Evolutionary conservation across 2,888 invertebrate species (phyloP).

Genomic region (Priocnemis perturbator): DNA sequence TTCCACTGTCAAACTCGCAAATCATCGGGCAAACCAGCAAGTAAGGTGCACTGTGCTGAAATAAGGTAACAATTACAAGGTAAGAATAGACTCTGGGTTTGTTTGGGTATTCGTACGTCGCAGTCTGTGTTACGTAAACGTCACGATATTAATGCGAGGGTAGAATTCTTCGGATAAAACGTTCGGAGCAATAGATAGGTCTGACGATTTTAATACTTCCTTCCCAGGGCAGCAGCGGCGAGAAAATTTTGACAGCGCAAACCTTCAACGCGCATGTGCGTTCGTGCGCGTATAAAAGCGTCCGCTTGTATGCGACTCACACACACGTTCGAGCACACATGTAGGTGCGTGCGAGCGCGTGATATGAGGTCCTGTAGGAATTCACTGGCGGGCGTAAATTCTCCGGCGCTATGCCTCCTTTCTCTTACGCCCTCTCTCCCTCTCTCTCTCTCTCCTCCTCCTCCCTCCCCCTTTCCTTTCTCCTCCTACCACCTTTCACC

Average conservation of each 20-base stretch:
- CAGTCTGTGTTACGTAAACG: too few relatives aligned
- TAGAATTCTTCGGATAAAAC: too few relatives aligned
- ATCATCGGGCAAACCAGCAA: not conserved
- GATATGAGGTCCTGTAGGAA: constrained; percentile 71
- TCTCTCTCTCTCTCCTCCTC: constrained; percentile 13
- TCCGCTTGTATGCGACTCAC: constrained; percentile 1
- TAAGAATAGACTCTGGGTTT: too few relatives aligned
- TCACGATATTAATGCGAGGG: too few relatives aligned
- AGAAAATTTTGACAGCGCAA: constrained; percentile 1
- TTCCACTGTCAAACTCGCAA: not conserved
- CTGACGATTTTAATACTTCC: too few relatives aligned
- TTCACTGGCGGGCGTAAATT: constrained; percentile 72
- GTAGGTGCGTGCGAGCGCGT: constrained; percentile 54
- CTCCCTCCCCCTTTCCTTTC: constrained; percentile 33
- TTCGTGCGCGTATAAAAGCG: not conserved
- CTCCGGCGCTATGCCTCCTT: constrained; percentile 41
- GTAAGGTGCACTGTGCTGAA: too few relatives aligned
- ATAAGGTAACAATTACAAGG: too few relatives aligned
- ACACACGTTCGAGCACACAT: constrained; percentile 20
- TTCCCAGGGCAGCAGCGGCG: not conserved
- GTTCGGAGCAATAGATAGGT: too few relatives aligned
- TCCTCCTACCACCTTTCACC: constrained; percentile 1
- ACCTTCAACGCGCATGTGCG: not conserved
- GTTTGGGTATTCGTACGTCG: too few relatives aligned
- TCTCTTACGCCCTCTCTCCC: constrained; percentile 16